phyloP scores from a whole-genome alignment of 2,113 vertebrate genomes.

The Gulo gulo region DNA sequence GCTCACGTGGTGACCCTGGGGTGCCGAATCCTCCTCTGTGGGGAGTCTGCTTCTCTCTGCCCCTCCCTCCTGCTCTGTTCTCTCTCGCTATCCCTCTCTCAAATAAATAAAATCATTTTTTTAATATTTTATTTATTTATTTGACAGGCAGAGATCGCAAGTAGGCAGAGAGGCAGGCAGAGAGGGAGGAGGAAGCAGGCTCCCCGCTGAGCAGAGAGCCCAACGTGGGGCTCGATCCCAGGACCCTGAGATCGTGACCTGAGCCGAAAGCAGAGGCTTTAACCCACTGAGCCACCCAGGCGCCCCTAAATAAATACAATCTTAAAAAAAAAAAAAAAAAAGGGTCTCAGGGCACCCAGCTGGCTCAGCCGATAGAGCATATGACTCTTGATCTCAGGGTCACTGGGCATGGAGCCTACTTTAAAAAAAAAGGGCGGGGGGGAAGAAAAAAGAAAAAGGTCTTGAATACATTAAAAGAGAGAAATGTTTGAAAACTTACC shows the following conservation, averaged over 20 bases:
- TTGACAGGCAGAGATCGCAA: too few relatives aligned
- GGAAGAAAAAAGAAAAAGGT: neutral
- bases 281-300: too few relatives aligned
- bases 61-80: neutral
- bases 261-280: too few relatives aligned
- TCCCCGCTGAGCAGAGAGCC: too few relatives aligned
- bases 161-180: too few relatives aligned
- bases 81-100: neutral
- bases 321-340: too few relatives aligned
- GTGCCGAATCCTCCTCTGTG: neutral
- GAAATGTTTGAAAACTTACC: constrained; percentile 85
- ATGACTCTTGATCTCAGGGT: neutral
- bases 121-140: too few relatives aligned
- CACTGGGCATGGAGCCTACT: neutral
- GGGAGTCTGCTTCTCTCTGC: neutral
- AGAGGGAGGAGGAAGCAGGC: too few relatives aligned
- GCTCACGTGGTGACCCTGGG: neutral
- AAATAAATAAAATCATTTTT: neutral
- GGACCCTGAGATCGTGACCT: too few relatives aligned
- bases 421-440: neutral
- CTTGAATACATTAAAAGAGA: neutral
- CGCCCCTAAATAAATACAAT: too few relatives aligned
- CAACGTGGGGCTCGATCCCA: too few relatives aligned
- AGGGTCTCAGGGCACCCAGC: too few relatives aligned
- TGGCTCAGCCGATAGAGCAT: neutral